These are phyloP conservation scores for Petrocephalus zakoni DNA, from an alignment of 2,113 vertebrate species.

Conservation along the genomic window DNA sequence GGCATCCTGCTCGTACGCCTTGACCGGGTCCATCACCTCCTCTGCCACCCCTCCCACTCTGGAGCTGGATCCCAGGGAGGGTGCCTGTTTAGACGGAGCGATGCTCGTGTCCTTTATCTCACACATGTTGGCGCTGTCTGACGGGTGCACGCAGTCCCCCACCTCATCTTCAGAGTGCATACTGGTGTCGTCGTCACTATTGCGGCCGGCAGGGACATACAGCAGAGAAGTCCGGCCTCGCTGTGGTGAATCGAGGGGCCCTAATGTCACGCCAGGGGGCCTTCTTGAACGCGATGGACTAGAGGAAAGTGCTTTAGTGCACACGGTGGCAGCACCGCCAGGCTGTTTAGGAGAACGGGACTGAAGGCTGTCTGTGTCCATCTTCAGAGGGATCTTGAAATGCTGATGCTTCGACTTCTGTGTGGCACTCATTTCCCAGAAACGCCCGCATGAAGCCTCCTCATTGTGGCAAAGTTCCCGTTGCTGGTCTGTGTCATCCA, in stretches of 20 bases:
- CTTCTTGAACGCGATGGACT: neutral
- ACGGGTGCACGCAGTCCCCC: neutral
- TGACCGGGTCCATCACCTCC: conserved; percentile 58
- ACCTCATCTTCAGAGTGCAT: conserved; percentile 12
- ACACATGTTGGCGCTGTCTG: conserved; percentile 15
- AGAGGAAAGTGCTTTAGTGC: neutral
- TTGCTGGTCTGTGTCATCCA: neutral
- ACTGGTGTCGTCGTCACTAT: conserved; percentile 5
- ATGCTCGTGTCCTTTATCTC: conserved; percentile 5
- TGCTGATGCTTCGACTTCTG: neutral
- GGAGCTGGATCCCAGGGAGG: neutral
- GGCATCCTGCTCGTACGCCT: conserved; percentile 77
- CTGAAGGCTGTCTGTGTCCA: neutral
- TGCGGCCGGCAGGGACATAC: neutral
- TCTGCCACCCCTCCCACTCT: neutral
- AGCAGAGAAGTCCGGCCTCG: neutral
- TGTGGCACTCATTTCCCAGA: neutral
- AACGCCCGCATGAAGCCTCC: neutral
- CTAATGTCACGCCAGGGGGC: neutral
- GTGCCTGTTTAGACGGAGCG: neutral
- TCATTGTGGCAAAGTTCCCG: neutral
- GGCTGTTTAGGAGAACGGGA: neutral
- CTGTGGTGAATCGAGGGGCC: neutral
- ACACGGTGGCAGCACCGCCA: neutral
- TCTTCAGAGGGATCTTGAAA: conserved; percentile 1